These are phyloP conservation scores for Phaedon cochleariae DNA, from an alignment of 2,888 invertebrate genomes.

Conservation along the genomic window DNA sequence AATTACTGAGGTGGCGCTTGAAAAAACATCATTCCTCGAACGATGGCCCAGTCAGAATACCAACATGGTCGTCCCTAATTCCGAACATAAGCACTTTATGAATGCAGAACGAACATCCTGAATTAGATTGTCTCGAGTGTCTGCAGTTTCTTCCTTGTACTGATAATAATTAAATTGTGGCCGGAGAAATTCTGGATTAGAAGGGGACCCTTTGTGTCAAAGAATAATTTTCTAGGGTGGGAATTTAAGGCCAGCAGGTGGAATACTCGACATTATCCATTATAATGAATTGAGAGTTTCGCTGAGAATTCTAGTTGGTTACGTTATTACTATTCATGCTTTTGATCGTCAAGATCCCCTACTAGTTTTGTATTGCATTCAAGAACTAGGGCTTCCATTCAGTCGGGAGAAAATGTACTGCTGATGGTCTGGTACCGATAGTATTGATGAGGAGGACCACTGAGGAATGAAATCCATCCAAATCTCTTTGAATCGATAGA, in stretches of 20 bases:
- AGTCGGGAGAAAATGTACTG: no score
- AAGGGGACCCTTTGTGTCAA: neutral
- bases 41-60: conserved; percentile 24
- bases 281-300: no score
- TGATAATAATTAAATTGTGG: neutral
- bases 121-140: neutral
- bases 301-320: no score
- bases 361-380: no score
- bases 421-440: no score
- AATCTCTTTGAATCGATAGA: no score
- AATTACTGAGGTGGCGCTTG: neutral
- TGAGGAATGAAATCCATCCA: no score
- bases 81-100: conserved; percentile 34
- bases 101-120: conserved; percentile 34
- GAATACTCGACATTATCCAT: no score
- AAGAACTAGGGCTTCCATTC: no score
- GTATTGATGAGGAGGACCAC: no score
- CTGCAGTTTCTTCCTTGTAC: neutral
- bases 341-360: no score
- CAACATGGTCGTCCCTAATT: conserved; percentile 28
- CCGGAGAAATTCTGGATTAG: neutral
- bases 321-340: no score
- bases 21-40: conserved; percentile 15
- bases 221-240: neutral
- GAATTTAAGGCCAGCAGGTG: neutral